These are phyloP conservation scores for Campoplex capitator DNA, from an alignment of 2,888 invertebrate species.

Conservation along the genomic window DNA sequence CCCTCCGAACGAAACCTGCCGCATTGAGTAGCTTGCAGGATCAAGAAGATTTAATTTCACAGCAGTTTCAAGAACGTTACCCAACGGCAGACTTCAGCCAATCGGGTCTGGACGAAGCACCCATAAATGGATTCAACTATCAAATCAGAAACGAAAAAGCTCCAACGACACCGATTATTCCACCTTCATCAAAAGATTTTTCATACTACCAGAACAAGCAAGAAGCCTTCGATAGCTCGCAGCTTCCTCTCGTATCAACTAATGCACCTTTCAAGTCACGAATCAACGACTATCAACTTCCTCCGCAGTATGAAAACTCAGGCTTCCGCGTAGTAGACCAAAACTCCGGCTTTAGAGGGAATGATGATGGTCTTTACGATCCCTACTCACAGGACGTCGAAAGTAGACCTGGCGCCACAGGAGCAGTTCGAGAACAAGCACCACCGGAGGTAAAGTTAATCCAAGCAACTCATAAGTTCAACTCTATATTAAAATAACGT, in stretches of 20 bases:
- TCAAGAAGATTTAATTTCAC: constrained; percentile 45
- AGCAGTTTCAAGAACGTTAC: constrained; percentile 66
- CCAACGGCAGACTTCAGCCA: constrained; percentile 65
- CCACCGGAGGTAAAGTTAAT: constrained; percentile 56
- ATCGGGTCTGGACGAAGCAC: constrained; percentile 68
- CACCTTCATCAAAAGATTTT: constrained; percentile 74
- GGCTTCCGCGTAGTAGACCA: constrained; percentile 21
- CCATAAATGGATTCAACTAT: constrained; percentile 81
- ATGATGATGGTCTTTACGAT: constrained; percentile 46
- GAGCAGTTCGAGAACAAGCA: constrained; percentile 41
- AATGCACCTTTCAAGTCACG: constrained; percentile 59
- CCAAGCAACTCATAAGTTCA: neutral
- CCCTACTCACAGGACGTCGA: constrained; percentile 42
- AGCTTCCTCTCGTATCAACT: constrained; percentile 41
- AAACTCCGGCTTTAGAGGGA: constrained; percentile 27
- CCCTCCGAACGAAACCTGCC: constrained; percentile 60
- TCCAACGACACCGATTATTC: constrained; percentile 57
- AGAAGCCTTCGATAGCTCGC: constrained; percentile 68
- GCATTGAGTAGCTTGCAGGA: constrained; percentile 4
- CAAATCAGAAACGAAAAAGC: constrained; percentile 68
- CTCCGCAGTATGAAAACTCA: constrained; percentile 52
- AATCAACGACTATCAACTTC: constrained; percentile 60
- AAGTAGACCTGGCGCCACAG: constrained; percentile 22
- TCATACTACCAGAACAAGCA: constrained; percentile 75
- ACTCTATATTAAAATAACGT: neutral